Conservation (phyloP, 1,140 invertebrate species). For the Euglossa dilemma region DNA sequence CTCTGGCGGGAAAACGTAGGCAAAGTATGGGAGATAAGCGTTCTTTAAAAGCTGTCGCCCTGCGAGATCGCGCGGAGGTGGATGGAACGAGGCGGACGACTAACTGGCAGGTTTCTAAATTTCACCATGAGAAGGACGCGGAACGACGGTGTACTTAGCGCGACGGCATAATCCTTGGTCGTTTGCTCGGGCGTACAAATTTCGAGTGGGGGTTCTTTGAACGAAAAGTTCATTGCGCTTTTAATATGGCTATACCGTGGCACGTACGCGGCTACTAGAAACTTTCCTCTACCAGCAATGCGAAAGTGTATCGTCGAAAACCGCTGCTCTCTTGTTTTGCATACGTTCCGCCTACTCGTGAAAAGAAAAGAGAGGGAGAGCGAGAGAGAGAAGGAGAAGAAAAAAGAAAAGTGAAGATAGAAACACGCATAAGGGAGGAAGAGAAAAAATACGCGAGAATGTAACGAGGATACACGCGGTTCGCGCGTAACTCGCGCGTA, state of each 20-base stretch:
- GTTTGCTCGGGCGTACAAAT: constrained; percentile 56
- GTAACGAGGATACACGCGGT: background rate
- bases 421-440: background rate
- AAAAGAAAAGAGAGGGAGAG: background rate
- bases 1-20: background rate
- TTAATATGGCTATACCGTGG: constrained; percentile 5
- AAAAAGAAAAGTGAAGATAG: too few relatives aligned
- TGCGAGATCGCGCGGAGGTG: background rate
- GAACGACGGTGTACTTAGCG: background rate
- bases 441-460: background rate
- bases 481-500: background rate
- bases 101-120: background rate
- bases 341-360: background rate
- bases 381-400: background rate
- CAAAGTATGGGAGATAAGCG: background rate
- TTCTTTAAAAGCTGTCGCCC: background rate
- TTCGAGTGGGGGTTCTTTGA: constrained; percentile 30
- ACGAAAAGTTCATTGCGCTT: constrained; percentile 34
- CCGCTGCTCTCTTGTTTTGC: background rate
- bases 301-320: background rate
- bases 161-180: constrained; percentile 5
- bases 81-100: background rate
- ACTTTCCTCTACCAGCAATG: background rate
- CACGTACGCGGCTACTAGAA: background rate
- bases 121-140: background rate